Conservation (phyloP, 2,888 invertebrate genomes). For the Melieria crassipennis region DNA sequence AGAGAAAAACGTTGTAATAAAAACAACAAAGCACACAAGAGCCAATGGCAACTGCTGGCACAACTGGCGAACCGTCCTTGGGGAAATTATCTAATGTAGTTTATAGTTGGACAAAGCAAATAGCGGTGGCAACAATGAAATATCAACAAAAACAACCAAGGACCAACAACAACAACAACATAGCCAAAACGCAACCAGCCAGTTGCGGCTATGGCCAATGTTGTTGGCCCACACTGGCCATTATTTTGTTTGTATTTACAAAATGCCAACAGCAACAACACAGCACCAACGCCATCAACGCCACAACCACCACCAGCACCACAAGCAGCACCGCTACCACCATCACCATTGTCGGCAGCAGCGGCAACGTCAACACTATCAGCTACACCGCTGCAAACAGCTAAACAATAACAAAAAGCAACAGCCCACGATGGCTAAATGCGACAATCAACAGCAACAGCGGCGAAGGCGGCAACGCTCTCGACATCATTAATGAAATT, state of each 20-base stretch:
- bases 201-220: not conserved
- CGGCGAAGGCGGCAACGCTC: too few relatives aligned
- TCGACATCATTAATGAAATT: slow-evolving; percentile 6
- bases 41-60: too few relatives aligned
- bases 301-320: not conserved
- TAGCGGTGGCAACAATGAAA: not conserved
- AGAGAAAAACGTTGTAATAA: too few relatives aligned
- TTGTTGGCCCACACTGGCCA: not conserved
- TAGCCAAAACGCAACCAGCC: not conserved
- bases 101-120: not conserved
- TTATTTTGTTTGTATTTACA: slow-evolving; percentile 3
- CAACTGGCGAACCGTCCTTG: not conserved
- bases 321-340: not conserved
- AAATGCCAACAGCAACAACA: not conserved
- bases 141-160: not conserved
- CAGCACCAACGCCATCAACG: not conserved
- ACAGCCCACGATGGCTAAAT: not conserved
- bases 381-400: not conserved
- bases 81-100: slow-evolving; percentile 24
- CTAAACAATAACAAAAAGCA: slow-evolving; percentile 1
- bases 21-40: too few relatives aligned
- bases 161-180: not conserved
- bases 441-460: not conserved
- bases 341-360: too few relatives aligned
- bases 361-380: too few relatives aligned